These are phyloP conservation scores for Eretmochelys imbricata DNA, from an alignment of 2,113 vertebrate species.

Conservation along the genomic window DNA sequence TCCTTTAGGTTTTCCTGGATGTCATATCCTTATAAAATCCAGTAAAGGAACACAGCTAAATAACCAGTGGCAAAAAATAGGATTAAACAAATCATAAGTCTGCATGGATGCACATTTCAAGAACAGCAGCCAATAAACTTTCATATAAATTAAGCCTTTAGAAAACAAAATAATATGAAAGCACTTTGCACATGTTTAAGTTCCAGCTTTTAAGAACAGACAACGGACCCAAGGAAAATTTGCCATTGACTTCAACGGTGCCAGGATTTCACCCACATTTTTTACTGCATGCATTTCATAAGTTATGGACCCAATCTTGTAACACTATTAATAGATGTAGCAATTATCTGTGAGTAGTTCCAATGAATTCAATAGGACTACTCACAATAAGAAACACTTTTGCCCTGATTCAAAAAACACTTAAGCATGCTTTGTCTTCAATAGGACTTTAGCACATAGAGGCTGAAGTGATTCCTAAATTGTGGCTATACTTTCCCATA, in stretches of 20 bases:
- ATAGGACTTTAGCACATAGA: not conserved
- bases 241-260: not conserved
- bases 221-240: not conserved
- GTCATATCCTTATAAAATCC: conserved; percentile 15
- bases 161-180: not conserved
- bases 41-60: not conserved
- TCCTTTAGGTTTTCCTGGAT: not conserved
- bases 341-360: not conserved
- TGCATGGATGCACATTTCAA: not conserved
- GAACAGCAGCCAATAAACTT: not conserved
- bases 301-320: not conserved
- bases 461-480: not conserved
- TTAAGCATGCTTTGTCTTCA: not conserved
- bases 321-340: not conserved
- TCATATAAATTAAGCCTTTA: not conserved
- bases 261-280: accelerated
- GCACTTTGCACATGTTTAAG: not conserved
- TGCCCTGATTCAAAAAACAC: not conserved
- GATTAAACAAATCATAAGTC: conserved; percentile 10
- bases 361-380: not conserved
- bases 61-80: not conserved
- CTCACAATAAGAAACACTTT: not conserved
- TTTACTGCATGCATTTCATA: not conserved
- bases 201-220: not conserved
- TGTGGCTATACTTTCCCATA: not conserved